Evolutionary conservation across 2,888 invertebrate genomes (phyloP).

Genomic region (Ichneumon xanthorius): DNA sequence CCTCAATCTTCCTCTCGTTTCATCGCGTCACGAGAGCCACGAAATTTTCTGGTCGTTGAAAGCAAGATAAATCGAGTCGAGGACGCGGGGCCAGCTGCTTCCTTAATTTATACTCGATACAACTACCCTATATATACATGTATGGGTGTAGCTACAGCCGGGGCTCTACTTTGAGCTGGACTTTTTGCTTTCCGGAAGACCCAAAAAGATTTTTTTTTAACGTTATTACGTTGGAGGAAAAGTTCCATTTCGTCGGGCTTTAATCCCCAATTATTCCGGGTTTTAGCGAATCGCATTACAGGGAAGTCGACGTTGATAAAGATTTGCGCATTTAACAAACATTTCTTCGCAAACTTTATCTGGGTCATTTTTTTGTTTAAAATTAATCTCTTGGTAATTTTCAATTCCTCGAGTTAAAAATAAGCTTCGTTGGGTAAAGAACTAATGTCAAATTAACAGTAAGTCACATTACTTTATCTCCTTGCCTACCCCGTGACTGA

Average conservation of each 20-base stretch:
- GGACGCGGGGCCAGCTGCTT: slow-evolving; percentile 49
- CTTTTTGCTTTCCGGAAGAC: background rate
- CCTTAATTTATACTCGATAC: slow-evolving; percentile 32
- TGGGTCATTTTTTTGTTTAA: too few species aligned
- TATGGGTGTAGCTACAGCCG: background rate
- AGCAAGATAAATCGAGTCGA: slow-evolving; percentile 60
- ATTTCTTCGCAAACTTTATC: too few species aligned
- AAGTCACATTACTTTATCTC: too few species aligned
- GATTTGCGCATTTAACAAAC: too few species aligned
- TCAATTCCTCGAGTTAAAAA: too few species aligned
- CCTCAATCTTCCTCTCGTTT: slow-evolving; percentile 65
- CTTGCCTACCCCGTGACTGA: too few species aligned
- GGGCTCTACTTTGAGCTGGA: background rate
- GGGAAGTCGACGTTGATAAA: background rate
- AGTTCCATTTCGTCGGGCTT: background rate
- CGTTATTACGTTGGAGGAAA: background rate
- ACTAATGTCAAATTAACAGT: too few species aligned
- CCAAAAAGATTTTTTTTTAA: background rate
- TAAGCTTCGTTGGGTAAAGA: too few species aligned
- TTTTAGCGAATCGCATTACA: background rate
- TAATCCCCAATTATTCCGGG: background rate
- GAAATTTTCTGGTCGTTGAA: slow-evolving; percentile 62
- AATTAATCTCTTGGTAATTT: too few species aligned
- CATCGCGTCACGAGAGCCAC: slow-evolving; percentile 56
- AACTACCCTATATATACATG: slow-evolving; percentile 17